These are phyloP conservation scores for Griposia aprilina DNA, from an alignment of 2,888 invertebrate species.

Conservation along the genomic window DNA sequence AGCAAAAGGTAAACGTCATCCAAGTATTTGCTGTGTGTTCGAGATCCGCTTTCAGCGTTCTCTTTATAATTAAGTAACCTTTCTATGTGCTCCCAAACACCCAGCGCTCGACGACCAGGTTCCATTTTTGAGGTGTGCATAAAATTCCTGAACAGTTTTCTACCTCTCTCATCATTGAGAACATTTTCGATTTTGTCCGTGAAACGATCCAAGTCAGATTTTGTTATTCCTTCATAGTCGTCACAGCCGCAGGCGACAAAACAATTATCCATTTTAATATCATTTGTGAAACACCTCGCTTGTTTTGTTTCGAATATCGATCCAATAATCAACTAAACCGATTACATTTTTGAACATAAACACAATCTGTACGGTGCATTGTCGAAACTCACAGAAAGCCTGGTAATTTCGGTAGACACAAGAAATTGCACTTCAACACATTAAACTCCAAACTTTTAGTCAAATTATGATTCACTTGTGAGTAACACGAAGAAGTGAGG, in stretches of 20 bases:
- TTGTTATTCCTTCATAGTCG: slow-evolving; percentile 84
- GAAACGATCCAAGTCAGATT: slow-evolving; percentile 87
- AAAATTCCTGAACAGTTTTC: slow-evolving; percentile 86
- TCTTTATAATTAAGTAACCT: slow-evolving; percentile 80
- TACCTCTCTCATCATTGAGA: slow-evolving; percentile 86
- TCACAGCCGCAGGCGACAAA: slow-evolving; percentile 87
- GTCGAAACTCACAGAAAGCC: slow-evolving; percentile 14
- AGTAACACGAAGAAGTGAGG: slow-evolving; percentile 80
- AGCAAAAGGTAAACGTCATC: slow-evolving; percentile 80
- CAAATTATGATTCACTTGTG: slow-evolving; percentile 66
- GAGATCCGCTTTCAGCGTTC: slow-evolving; percentile 79
- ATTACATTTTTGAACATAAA: slow-evolving; percentile 43
- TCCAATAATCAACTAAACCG: slow-evolving; percentile 62
- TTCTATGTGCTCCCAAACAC: slow-evolving; percentile 86
- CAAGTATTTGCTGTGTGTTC: slow-evolving; percentile 75
- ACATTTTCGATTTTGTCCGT: slow-evolving; percentile 89
- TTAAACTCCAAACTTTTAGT: slow-evolving; percentile 22
- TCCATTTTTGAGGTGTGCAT: slow-evolving; percentile 85
- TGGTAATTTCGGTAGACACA: slow-evolving; percentile 6
- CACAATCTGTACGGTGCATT: slow-evolving; percentile 34
- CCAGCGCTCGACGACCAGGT: slow-evolving; percentile 81
- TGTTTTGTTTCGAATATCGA: slow-evolving; percentile 78
- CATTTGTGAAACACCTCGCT: slow-evolving; percentile 74
- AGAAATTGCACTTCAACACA: slow-evolving; percentile 13
- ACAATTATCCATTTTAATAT: slow-evolving; percentile 87